Conservation (phyloP, 2,888 invertebrate genomes). For the Fragum fragum region DNA sequence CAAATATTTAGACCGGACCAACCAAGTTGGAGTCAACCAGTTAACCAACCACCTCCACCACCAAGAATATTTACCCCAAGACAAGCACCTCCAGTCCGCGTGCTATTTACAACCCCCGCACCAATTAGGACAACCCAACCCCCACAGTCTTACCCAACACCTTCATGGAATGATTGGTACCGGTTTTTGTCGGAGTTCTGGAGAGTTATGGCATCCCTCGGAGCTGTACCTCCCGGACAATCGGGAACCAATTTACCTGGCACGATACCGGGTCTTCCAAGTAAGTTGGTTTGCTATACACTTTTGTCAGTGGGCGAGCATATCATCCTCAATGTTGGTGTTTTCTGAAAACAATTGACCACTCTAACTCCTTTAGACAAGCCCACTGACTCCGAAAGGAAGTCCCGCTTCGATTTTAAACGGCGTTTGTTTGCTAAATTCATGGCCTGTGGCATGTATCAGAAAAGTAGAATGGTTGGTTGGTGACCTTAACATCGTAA, state of each 20-base stretch:
- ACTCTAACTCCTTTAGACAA: too few relatives aligned
- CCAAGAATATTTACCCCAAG: slow-evolving; percentile 10
- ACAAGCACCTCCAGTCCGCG: neutral
- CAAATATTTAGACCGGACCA: neutral
- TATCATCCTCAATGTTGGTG: too few relatives aligned
- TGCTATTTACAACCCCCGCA: neutral
- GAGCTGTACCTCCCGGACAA: slow-evolving; percentile 34
- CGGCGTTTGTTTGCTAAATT: too few relatives aligned
- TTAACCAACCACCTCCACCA: slow-evolving; percentile 16
- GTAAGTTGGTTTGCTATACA: too few relatives aligned
- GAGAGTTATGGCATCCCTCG: slow-evolving; percentile 52
- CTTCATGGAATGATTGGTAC: slow-evolving; percentile 65
- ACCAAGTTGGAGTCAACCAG: neutral
- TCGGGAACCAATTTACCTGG: slow-evolving; percentile 5
- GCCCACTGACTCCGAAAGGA: too few relatives aligned
- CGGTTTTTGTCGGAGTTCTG: slow-evolving; percentile 59
- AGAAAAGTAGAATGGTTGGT: too few relatives aligned
- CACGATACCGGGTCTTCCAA: slow-evolving; percentile 15
- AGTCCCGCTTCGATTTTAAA: too few relatives aligned
- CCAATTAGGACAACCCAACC: neutral
- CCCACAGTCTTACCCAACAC: slow-evolving; percentile 32
- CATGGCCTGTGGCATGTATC: too few relatives aligned
- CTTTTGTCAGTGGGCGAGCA: too few relatives aligned
- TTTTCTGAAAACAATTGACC: too few relatives aligned
- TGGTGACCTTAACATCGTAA: too few relatives aligned